A percentile compares a stretch with the other conserved stretches of the same genome.
These are phyloP conservation scores for Tyto alba DNA, from an alignment of 2,113 vertebrate species.

Conservation along the genomic window DNA sequence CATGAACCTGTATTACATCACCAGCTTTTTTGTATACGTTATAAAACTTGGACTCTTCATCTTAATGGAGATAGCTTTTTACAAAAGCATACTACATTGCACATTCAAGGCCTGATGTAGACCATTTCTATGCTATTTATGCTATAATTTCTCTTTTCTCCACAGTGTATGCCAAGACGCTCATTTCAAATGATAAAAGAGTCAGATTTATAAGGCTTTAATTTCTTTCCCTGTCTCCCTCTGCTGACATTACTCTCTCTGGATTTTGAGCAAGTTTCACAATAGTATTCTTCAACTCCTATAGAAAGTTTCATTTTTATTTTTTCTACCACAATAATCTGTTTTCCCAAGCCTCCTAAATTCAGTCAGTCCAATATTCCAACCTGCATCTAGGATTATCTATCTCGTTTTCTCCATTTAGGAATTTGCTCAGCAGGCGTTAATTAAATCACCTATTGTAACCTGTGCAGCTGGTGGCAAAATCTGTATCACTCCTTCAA, in stretches of 20 bases:
- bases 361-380: background rate
- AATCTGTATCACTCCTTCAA: background rate
- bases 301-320: background rate
- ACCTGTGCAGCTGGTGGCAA: background rate
- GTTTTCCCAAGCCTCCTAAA: background rate
- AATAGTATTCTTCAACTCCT: background rate
- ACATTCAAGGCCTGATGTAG: background rate
- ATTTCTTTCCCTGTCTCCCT: background rate
- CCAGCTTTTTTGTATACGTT: background rate
- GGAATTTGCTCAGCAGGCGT: background rate
- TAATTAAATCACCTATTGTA: background rate
- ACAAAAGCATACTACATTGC: background rate
- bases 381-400: background rate
- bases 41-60: background rate
- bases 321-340: background rate
- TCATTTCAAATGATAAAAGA: background rate
- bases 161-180: background rate
- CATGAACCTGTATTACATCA: background rate
- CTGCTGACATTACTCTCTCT: background rate
- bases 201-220: background rate
- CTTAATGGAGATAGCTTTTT: background rate
- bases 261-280: background rate
- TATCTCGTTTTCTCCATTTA: background rate
- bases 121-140: background rate
- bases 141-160: background rate